phyloP scores from a whole-genome alignment of 2,888 invertebrate species.

The Nephrotoma appendiculata region DNA sequence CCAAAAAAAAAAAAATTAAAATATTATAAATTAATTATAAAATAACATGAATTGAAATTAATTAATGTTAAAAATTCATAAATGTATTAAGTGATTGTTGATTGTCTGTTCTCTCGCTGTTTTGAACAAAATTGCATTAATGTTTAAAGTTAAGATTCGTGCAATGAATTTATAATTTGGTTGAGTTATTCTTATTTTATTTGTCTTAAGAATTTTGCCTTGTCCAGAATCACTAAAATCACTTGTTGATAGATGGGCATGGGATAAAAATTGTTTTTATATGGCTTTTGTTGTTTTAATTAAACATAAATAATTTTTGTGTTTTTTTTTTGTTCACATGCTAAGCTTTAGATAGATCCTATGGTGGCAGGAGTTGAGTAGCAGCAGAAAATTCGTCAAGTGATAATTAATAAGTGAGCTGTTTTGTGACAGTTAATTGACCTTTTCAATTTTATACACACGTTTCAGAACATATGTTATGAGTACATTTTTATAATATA shows the following conservation, averaged over 20 bases:
- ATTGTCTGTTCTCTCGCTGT: neutral
- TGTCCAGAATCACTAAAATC: neutral
- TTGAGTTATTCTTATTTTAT: neutral
- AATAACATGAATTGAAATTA: neutral
- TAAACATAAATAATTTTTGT: neutral
- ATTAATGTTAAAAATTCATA: neutral
- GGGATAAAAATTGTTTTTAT: neutral
- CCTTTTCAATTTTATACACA: neutral
- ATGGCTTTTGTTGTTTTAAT: neutral
- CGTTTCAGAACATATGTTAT: too few species aligned
- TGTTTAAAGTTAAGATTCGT: neutral
- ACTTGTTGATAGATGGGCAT: neutral
- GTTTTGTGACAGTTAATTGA: neutral
- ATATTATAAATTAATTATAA: neutral
- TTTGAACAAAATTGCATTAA: neutral
- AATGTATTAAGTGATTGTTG: neutral
- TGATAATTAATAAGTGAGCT: too few species aligned
- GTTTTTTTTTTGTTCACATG: neutral
- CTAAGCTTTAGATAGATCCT: neutral
- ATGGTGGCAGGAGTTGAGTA: neutral
- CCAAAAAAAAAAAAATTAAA: neutral
- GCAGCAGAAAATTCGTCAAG: too few species aligned
- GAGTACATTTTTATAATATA: too few species aligned
- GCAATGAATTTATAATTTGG: neutral
- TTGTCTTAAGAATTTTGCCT: neutral